Evolutionary conservation across 37 sponge, comb jelly and placozoan species (phyloP), one percentile per base, ranked within the genome.

Genomic region (Halisarca cf. caerulea): DNA sequence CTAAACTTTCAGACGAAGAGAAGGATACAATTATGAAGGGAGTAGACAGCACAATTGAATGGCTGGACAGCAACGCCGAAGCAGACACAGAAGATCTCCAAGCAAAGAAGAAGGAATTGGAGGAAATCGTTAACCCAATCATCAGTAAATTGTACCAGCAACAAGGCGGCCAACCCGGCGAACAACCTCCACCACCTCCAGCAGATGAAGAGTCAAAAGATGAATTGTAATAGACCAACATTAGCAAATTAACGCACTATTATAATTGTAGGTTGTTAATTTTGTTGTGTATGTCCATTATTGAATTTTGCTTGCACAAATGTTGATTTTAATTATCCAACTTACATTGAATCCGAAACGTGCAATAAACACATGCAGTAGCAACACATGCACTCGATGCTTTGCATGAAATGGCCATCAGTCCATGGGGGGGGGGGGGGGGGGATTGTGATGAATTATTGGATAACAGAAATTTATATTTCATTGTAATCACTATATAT

Each of bases 101-200:
- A 64, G 91, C 66, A 36, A 91, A 96, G 83, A 98, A 98, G 90
- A 96, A 98, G 78, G 95, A 92, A 39, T 84, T 98, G 79, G 99
- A 98, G 55, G 97, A 94, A 41, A 72, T 96, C 23, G 96, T 92
- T 23, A 89, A 92, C 79, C 99, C 99, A n/a, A 98, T 98, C 66
- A 92, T 96, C 43, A 85, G 86, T 21, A 96, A 92, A 84, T 83
- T 98, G 62, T 98, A 98, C 81, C 86, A 92, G 58, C 93, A 94
- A 45, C 59, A 82, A 47, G 95, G 88, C 25, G 92, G 92, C 54
- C 79, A 77, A 33, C 87, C 42, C 24, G 71, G 61, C 57, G 89
- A 80, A 3, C 90, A 87, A 60, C 83, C 83, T 8, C 79, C 79
- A 9, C 75, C 75, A 37, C 9, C 6, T 6, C 38, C 5, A 36